phyloP scores from a whole-genome alignment of 2,797 vertebrate species.

The Sebastes trivittatus region DNA sequence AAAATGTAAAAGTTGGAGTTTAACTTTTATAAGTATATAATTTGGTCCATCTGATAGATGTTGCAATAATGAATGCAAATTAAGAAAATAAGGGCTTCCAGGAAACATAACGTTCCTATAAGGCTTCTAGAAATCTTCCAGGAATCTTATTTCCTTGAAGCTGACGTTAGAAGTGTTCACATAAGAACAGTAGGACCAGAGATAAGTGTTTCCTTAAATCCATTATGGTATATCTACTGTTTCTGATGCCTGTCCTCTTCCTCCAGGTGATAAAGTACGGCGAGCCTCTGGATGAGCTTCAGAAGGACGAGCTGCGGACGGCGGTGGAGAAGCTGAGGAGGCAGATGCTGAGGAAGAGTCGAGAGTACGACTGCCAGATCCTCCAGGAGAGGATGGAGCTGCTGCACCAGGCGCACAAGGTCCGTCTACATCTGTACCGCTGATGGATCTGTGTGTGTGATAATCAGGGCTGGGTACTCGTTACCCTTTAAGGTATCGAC shows the following conservation, averaged over 20 bases:
- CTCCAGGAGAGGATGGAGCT: constrained; percentile 98
- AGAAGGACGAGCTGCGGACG: constrained; percentile 93
- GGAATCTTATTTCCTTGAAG: not conserved
- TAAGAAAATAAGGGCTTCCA: not conserved
- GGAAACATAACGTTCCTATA: not conserved
- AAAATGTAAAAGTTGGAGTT: no score
- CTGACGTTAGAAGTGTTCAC: not conserved
- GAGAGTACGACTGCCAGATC: constrained; percentile 98
- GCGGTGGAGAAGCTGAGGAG: constrained; percentile 95
- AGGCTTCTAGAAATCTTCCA: no score
- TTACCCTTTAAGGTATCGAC: no score
- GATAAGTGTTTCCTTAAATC: not conserved
- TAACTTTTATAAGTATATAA: no score
- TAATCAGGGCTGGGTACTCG: no score
- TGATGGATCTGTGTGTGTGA: not conserved
- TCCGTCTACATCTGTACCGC: constrained; percentile 41
- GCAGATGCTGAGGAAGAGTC: constrained; percentile 98
- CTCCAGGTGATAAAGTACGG: constrained; percentile 92
- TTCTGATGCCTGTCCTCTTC: not conserved
- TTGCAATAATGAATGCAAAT: not conserved
- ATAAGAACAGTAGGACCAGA: not conserved
- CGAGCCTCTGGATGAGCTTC: constrained; percentile 92
- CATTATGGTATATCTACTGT: no score
- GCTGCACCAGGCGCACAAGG: constrained; percentile 98
- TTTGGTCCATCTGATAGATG: no score